Evolutionary conservation across 2,888 invertebrate species (phyloP).

Genomic region (Drosophila planitibia): DNA sequence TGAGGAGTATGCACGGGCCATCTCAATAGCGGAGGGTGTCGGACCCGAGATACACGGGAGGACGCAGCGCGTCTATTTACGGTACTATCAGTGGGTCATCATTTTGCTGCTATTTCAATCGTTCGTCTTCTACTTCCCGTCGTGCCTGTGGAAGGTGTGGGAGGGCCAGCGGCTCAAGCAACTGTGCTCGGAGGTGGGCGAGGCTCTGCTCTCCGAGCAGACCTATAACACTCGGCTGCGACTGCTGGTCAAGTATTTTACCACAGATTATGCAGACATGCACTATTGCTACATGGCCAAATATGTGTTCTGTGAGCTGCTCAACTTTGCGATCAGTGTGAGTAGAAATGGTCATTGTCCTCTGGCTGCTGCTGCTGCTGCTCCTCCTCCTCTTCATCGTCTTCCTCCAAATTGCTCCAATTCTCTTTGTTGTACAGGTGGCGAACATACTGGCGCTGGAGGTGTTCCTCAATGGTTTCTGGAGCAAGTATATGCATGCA

Average conservation of each 20-base stretch:
- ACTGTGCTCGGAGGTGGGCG: conserved; percentile 83
- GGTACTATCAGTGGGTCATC: conserved; percentile 85
- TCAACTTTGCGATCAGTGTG: conserved; percentile 91
- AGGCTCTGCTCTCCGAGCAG: conserved; percentile 77
- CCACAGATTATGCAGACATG: conserved; percentile 80
- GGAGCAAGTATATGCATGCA: conserved; percentile 82
- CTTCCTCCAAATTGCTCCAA: neutral
- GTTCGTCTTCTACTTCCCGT: conserved; percentile 82
- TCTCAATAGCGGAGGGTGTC: conserved; percentile 76
- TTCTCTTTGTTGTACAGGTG: conserved; percentile 54
- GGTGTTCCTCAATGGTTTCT: conserved; percentile 83
- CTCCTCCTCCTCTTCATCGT: no score
- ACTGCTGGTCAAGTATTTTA: conserved; percentile 81
- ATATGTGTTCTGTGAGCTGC: conserved; percentile 90
- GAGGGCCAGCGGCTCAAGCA: conserved; percentile 86
- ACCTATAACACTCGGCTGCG: conserved; percentile 74
- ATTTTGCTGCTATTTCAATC: conserved; percentile 82
- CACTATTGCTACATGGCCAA: conserved; percentile 87
- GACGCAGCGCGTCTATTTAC: conserved; percentile 80
- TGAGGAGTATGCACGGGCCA: conserved; percentile 61
- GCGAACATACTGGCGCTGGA: conserved; percentile 82
- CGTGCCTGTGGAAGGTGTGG: conserved; percentile 84
- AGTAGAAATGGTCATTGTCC: conserved; percentile 80
- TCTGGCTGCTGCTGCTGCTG: neutral
- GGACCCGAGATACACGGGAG: conserved; percentile 64